Percentiles rank a stretch among this genome's conserved stretches.
These are phyloP conservation scores for Timema cristinae DNA, from an alignment of 2,888 invertebrate genomes.

Conservation along the genomic window DNA sequence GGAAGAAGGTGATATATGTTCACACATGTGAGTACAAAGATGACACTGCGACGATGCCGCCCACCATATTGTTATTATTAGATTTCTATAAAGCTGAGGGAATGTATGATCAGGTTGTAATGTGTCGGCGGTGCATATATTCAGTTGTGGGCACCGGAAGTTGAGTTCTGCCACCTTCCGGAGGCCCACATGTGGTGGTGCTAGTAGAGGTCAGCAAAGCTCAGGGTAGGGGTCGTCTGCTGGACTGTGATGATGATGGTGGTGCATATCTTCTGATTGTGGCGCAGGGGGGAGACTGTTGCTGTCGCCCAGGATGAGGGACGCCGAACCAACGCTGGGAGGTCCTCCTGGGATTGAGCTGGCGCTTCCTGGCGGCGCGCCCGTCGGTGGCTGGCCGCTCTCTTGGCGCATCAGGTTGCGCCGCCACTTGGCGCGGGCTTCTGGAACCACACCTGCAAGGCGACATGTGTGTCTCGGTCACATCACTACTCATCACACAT, in stretches of 20 bases:
- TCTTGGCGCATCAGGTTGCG: constrained; percentile 89
- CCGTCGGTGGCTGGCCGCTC: constrained; percentile 42
- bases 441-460: constrained; percentile 94
- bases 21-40: too few relatives aligned
- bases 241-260: constrained; percentile 24
- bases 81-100: background rate
- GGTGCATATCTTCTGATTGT: constrained; percentile 39
- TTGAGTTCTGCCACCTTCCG: background rate
- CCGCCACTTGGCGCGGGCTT: constrained; percentile 98
- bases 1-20: too few relatives aligned
- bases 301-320: constrained; percentile 48
- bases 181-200: constrained; percentile 32
- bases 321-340: constrained; percentile 42
- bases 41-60: too few relatives aligned
- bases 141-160: background rate
- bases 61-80: background rate
- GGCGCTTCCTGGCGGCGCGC: constrained; percentile 42
- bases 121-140: background rate
- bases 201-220: constrained; percentile 48
- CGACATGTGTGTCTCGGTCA: too few relatives aligned
- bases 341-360: constrained; percentile 35
- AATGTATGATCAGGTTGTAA: background rate
- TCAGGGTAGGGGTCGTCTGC: constrained; percentile 29
- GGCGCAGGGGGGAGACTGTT: constrained; percentile 49
- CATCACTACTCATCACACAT: too few relatives aligned